Evolutionary conservation across 2,888 invertebrate genomes (phyloP).

Genomic region (Ferdinandea cuprea): DNA sequence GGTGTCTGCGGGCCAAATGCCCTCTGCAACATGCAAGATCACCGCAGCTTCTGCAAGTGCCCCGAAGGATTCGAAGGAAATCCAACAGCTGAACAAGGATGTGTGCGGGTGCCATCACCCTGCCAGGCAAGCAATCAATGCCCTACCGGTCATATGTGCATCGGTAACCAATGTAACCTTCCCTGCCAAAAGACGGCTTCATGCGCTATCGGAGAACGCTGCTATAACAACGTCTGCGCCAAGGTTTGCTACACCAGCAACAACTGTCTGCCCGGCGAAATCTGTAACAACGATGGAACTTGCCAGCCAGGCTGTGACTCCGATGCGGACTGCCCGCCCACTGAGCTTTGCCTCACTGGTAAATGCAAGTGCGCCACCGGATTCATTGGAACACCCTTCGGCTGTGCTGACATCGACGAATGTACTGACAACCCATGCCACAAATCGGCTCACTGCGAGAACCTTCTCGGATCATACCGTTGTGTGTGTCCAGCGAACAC

Average conservation of each 20-base stretch:
- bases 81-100: slow-evolving; percentile 94
- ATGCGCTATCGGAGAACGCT: slow-evolving; percentile 93
- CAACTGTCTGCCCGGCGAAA: slow-evolving; percentile 94
- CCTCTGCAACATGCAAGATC: slow-evolving; percentile 89
- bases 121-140: slow-evolving; percentile 89
- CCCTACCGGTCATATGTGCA: slow-evolving; percentile 90
- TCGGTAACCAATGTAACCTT: slow-evolving; percentile 90
- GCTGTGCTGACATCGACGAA: slow-evolving; percentile 93
- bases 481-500: slow-evolving; percentile 91
- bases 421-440: slow-evolving; percentile 91
- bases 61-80: slow-evolving; percentile 94
- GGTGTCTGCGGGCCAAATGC: slow-evolving; percentile 93
- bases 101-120: slow-evolving; percentile 90
- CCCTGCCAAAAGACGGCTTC: slow-evolving; percentile 89
- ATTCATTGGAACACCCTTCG: slow-evolving; percentile 88
- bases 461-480: slow-evolving; percentile 90
- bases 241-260: slow-evolving; percentile 95
- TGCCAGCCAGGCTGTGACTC: slow-evolving; percentile 93
- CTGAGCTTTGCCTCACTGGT: slow-evolving; percentile 89
- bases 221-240: slow-evolving; percentile 89
- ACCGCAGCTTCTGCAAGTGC: slow-evolving; percentile 90
- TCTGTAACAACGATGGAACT: slow-evolving; percentile 90
- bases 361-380: slow-evolving; percentile 91
- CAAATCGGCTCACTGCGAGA: slow-evolving; percentile 90
- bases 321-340: slow-evolving; percentile 90